Evolutionary conservation across 2,888 invertebrate species (phyloP).

Genomic region (Apamea anceps): DNA sequence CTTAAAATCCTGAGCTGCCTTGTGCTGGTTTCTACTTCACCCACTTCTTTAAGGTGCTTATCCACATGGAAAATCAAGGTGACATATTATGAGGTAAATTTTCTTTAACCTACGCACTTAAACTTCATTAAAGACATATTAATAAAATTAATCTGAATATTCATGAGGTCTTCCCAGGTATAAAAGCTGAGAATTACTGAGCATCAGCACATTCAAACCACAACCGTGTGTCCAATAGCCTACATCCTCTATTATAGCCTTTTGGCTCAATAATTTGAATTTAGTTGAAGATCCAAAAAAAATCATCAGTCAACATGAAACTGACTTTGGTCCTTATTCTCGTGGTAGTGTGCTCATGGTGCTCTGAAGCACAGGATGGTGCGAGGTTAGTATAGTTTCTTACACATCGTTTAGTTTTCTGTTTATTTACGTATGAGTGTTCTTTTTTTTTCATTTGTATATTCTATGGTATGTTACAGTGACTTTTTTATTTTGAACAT

Average conservation of each 20-base stretch:
- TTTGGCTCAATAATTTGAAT: background rate
- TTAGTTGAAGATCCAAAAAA: background rate
- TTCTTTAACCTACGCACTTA: conserved; percentile 29
- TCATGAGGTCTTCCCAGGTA: conserved; percentile 40
- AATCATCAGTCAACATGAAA: conserved; percentile 40
- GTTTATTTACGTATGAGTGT: background rate
- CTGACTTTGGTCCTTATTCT: conserved; percentile 39
- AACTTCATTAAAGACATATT: conserved; percentile 13
- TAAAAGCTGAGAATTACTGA: conserved; percentile 32
- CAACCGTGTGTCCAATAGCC: conserved; percentile 7
- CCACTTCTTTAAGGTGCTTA: conserved; percentile 12
- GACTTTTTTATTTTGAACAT: background rate
- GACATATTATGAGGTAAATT: conserved; percentile 21
- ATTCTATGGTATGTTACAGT: background rate
- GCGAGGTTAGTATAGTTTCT: conserved; percentile 12
- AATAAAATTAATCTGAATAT: conserved; percentile 50
- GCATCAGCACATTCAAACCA: conserved; percentile 29
- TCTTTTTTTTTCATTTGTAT: background rate
- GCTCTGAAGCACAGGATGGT: conserved; percentile 34
- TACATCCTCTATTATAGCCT: background rate
- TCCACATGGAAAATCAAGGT: conserved; percentile 34
- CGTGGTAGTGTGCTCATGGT: conserved; percentile 23
- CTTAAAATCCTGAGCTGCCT: background rate
- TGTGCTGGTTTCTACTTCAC: background rate
- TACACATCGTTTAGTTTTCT: background rate